A percentile compares a stretch with the other conserved stretches of the same genome.
Conservation (phyloP, 92 coral and sea anemone species). For the Zoanthus gigantus region DNA sequence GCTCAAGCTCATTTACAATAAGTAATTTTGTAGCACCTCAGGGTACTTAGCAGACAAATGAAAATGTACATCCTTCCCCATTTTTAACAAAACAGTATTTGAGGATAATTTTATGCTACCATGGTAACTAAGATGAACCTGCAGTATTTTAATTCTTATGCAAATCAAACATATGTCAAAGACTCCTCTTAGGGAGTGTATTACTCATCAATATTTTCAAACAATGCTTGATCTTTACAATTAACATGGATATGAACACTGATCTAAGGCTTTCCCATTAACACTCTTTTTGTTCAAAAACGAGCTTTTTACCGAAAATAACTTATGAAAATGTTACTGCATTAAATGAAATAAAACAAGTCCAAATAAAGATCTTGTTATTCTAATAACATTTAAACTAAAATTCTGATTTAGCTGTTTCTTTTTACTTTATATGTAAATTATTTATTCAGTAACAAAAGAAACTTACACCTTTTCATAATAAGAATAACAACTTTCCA, state of each 20-base stretch:
- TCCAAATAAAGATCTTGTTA: not conserved
- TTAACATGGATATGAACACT: conserved; percentile 76
- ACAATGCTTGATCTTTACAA: conserved; percentile 85
- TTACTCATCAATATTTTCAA: conserved; percentile 86
- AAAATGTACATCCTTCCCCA: conserved; percentile 32
- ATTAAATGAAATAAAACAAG: not conserved
- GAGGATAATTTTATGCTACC: conserved; percentile 36
- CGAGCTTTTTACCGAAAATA: not conserved
- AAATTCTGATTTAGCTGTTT: not conserved
- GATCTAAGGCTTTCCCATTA: conserved; percentile 30
- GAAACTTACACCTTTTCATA: conserved; percentile 13
- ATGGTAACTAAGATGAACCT: conserved; percentile 55
- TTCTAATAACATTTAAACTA: not conserved
- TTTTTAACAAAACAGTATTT: conserved; percentile 46
- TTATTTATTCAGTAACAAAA: conserved; percentile 17
- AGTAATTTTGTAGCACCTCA: conserved; percentile 20
- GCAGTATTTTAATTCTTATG: conserved; percentile 84
- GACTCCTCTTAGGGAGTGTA: conserved; percentile 76
- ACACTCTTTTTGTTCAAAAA: not conserved
- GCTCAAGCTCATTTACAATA: not conserved
- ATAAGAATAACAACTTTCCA: not conserved
- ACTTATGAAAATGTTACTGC: conserved; percentile 1
- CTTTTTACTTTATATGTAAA: not conserved
- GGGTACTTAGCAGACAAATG: conserved; percentile 39
- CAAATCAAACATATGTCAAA: conserved; percentile 79